Base-by-base conservation (phyloP, 2,797 vertebrate species). In the Pyrocephalus nanus region DNA sequence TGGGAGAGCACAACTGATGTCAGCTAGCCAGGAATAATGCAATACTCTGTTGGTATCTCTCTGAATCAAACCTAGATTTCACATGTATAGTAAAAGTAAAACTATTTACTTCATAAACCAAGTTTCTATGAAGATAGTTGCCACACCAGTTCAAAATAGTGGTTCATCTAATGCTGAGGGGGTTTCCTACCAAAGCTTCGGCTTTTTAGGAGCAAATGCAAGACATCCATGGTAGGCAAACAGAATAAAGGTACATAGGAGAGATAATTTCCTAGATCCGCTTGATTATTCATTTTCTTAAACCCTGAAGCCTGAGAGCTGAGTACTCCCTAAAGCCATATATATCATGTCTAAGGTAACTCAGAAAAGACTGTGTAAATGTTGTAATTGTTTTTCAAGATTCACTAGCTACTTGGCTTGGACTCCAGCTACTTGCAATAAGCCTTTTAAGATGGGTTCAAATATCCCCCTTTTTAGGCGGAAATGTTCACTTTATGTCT, bases 191-290 rank as follows among this genome's bases (percentile, higher is more conserved):
- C 12, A 86, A 60, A 90, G 32, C 42, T 47, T 69, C 54, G 54
- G 11, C 1, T 5, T 32, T 92, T 70, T 73, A 25, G 51, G 45
- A 38, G n/a, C 25, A 77, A 88, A 34, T 25, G 26, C 34, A 76
- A 60, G 55, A 73, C 88, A 29, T 30, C 32, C 10, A 8, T n/a
- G 32, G 17, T 26, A 78, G 34, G 21, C 13, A 75, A 90, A 55
- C 0, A 64, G 40, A 58, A 66, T 58, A 69, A 72, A 73, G 4
- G 2, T 21, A 25, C 0, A 0, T 4, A 48, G 25, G n/a, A 64
- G 22, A 92, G 8, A 62, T 8, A 0, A 0, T 62, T 75, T 61
- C 47, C 62, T 45, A 32, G 30, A 74, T 5, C 21, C 15, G 69
- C 61, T 71, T 53, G 43, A 42, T 67, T 77, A 62, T 34, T 75